Evolutionary conservation across 2,888 invertebrate species (phyloP).

Genomic region (Polymixis flavicincta): DNA sequence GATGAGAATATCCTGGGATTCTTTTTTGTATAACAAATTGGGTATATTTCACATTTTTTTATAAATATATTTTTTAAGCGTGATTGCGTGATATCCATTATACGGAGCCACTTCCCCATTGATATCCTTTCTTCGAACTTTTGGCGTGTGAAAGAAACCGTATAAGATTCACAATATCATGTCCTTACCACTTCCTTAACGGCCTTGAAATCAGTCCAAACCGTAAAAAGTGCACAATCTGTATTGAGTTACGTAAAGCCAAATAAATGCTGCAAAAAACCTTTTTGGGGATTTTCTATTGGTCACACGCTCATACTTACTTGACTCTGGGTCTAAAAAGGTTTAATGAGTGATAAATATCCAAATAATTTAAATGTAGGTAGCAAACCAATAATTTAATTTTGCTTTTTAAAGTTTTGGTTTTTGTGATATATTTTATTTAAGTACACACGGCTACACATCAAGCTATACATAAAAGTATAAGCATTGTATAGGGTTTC

Average conservation of each 20-base stretch:
- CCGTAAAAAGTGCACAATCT: slow-evolving; percentile 61
- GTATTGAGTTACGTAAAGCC: slow-evolving; percentile 80
- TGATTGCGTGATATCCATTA: background rate
- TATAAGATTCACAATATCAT: slow-evolving; percentile 71
- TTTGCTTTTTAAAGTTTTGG: too few species aligned
- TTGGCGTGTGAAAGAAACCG: slow-evolving; percentile 75
- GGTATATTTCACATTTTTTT: too few species aligned
- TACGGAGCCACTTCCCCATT: slow-evolving; percentile 1
- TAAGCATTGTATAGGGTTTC: too few species aligned
- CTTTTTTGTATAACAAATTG: too few species aligned
- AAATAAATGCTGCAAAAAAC: slow-evolving; percentile 73
- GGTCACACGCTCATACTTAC: background rate
- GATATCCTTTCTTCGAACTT: slow-evolving; percentile 49
- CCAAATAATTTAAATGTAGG: too few species aligned
- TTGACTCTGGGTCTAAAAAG: background rate
- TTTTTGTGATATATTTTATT: too few species aligned
- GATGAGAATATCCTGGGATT: too few species aligned
- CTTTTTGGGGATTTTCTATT: slow-evolving; percentile 33
- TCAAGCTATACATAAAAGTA: too few species aligned
- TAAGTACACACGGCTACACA: too few species aligned
- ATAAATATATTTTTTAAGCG: too few species aligned
- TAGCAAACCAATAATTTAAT: too few species aligned
- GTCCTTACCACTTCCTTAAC: slow-evolving; percentile 79
- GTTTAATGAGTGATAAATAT: background rate
- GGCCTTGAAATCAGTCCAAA: slow-evolving; percentile 76